Evolutionary conservation across 2,888 invertebrate genomes (phyloP).

Genomic region (Tipula vernalis): DNA sequence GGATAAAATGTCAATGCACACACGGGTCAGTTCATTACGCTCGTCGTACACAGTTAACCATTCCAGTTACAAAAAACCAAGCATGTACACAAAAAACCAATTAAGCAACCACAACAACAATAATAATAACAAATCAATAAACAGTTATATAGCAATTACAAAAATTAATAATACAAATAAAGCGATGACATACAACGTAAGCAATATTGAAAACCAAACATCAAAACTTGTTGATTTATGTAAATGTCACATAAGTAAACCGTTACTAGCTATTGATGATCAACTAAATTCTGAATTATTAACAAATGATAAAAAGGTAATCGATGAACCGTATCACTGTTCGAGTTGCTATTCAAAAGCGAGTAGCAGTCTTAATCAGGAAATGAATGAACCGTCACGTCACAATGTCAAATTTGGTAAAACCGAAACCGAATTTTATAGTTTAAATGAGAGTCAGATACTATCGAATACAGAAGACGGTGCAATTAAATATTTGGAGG

Average conservation of each 20-base stretch:
- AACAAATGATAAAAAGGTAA: neutral
- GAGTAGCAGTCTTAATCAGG: neutral
- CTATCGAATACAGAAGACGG: neutral
- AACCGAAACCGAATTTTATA: neutral
- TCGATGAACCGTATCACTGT: neutral
- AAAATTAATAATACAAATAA: neutral
- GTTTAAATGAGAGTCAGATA: neutral
- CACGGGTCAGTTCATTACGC: constrained; percentile 32
- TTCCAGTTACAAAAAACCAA: constrained; percentile 16
- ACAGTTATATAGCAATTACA: neutral
- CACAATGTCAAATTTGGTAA: neutral
- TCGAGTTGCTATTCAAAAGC: neutral
- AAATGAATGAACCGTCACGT: neutral
- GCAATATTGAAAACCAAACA: neutral
- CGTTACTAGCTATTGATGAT: neutral
- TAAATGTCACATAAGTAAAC: neutral
- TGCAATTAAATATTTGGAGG: neutral
- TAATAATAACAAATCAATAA: neutral
- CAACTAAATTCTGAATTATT: neutral
- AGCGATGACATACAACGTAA: neutral
- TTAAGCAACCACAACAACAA: neutral
- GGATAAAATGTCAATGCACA: constrained; percentile 33
- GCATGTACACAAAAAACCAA: neutral
- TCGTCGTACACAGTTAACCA: constrained; percentile 27
- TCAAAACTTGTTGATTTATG: neutral